Conservation (phyloP, 2,888 invertebrate species). For the Imbricaverruca yamaguchii region DNA sequence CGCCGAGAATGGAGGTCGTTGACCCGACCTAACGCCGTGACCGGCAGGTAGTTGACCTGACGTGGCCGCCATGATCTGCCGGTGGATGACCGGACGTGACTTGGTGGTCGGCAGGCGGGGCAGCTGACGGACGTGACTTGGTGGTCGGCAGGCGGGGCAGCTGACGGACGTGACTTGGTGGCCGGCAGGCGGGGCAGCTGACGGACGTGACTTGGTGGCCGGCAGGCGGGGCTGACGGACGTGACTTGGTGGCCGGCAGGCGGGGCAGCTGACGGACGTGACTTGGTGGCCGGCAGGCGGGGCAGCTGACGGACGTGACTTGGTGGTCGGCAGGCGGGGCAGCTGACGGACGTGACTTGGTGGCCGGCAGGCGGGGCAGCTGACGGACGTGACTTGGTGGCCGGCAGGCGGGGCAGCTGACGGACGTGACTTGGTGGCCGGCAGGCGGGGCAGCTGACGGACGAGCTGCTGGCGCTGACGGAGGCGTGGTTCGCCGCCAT, state of each 20-base stretch:
- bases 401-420: constrained; percentile 36
- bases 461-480: constrained; percentile 45
- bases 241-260: background rate
- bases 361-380: constrained; percentile 39
- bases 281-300: background rate
- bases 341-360: too few species aligned
- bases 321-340: too few species aligned
- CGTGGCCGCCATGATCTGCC: too few species aligned
- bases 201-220: too few species aligned
- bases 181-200: too few species aligned
- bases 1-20: too few species aligned
- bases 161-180: too few species aligned
- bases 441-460: constrained; percentile 42
- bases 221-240: too few species aligned
- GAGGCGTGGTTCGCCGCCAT: constrained; percentile 71
- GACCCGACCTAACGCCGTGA: too few species aligned
- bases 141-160: too few species aligned
- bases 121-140: background rate
- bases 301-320: background rate
- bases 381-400: constrained; percentile 38
- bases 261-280: background rate
- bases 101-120: background rate
- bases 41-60: too few species aligned
- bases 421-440: background rate
- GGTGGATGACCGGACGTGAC: too few species aligned